A percentile compares a stretch with the other conserved stretches of the same genome.
Conservation (phyloP, 1,140 invertebrate species). For the Diabrotica virgifera region DNA sequence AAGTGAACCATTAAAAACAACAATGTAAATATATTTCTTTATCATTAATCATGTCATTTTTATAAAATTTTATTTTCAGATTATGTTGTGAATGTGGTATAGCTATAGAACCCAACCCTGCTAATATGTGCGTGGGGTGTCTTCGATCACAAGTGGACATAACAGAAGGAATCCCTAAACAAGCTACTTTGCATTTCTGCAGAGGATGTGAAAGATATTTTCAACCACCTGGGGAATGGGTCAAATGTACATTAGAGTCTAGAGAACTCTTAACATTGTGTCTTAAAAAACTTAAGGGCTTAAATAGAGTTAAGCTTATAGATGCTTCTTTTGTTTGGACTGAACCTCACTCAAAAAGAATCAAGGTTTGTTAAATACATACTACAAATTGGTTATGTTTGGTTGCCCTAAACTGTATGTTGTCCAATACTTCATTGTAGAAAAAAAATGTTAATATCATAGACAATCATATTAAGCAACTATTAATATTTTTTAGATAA, state of each 20-base stretch:
- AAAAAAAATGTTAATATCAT: too few relatives aligned
- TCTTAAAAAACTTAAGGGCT: constrained; percentile 89
- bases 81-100: constrained; percentile 80
- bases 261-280: constrained; percentile 89
- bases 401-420: too few relatives aligned
- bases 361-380: constrained; percentile 60
- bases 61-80: constrained; percentile 25
- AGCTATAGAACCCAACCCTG: constrained; percentile 87
- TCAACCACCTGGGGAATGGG: constrained; percentile 90
- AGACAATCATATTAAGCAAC: too few relatives aligned
- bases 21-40: constrained; percentile 5
- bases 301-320: constrained; percentile 85
- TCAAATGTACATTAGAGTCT: constrained; percentile 86
- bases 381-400: constrained; percentile 60
- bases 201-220: constrained; percentile 92
- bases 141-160: constrained; percentile 89
- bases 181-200: constrained; percentile 85
- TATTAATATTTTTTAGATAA: constrained; percentile 60
- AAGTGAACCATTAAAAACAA: background rate
- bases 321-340: constrained; percentile 99
- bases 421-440: too few relatives aligned
- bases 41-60: background rate
- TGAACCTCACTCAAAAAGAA: constrained; percentile 96
- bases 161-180: constrained; percentile 94
- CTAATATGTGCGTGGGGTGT: constrained; percentile 97